Conservation (phyloP, 2,797 vertebrate genomes). For the Xiphophorus birchmanni region DNA sequence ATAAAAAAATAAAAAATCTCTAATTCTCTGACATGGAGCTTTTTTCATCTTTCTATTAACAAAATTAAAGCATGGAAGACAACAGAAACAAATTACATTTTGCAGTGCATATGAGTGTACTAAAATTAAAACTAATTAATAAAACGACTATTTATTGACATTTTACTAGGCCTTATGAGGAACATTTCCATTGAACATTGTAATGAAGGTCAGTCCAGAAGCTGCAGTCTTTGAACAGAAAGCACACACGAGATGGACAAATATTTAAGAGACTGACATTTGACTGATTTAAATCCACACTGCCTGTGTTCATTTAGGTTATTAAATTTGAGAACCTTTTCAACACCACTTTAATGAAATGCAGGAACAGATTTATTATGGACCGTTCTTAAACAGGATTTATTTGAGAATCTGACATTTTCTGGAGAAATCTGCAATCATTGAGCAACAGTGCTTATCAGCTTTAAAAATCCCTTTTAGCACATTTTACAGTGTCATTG, state of each 20-base stretch:
- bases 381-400: neutral
- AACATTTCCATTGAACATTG: neutral
- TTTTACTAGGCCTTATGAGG: neutral
- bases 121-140: neutral
- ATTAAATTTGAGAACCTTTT: neutral
- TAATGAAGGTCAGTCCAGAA: neutral
- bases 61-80: neutral
- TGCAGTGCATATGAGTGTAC: neutral
- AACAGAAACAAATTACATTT: neutral
- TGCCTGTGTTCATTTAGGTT: neutral
- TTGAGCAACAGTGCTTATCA: neutral
- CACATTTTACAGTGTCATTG: neutral
- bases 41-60: neutral
- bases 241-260: neutral
- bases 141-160: neutral
- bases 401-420: neutral
- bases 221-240: conserved; percentile 1
- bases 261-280: conserved; percentile 10
- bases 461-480: neutral
- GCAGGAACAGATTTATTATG: neutral
- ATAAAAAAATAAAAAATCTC: neutral
- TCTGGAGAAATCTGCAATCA: neutral
- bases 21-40: neutral
- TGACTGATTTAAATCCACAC: neutral
- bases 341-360: neutral